Conservation (phyloP, 2,113 vertebrate species). For the Casuarius casuarius region DNA sequence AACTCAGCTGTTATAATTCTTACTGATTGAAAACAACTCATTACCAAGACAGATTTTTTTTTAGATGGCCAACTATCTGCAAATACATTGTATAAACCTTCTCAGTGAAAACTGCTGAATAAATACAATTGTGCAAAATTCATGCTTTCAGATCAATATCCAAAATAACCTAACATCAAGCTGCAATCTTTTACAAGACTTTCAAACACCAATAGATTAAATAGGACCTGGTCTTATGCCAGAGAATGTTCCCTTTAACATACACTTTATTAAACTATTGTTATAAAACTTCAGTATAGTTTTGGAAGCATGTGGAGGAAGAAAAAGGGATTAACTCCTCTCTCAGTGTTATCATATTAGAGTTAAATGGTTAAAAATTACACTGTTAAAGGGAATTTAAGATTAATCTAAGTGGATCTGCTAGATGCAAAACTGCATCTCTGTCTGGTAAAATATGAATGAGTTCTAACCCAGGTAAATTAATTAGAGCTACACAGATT, state of each 20-base stretch:
- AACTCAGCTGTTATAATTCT: not conserved
- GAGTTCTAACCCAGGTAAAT: not conserved
- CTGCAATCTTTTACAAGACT: not conserved
- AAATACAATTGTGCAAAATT: not conserved
- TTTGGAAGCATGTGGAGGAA: not conserved
- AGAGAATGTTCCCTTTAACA: not conserved
- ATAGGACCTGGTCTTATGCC: not conserved
- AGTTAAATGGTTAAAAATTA: not conserved
- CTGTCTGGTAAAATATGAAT: not conserved
- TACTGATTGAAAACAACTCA: not conserved
- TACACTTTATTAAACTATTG: not conserved
- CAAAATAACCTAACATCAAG: not conserved
- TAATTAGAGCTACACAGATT: not conserved
- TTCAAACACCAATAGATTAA: not conserved
- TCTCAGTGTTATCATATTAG: not conserved
- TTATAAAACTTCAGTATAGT: not conserved
- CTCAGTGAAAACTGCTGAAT: not conserved
- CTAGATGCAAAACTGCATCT: not conserved
- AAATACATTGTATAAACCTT: not conserved
- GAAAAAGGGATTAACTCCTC: not conserved
- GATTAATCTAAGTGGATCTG: not conserved
- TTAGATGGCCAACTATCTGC: not conserved
- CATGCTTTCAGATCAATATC: not conserved
- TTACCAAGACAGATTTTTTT: not conserved
- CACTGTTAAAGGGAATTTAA: not conserved